Percentiles rank a stretch among this genome's conserved stretches.
phyloP scores from a whole-genome alignment of 2,113 vertebrate species.

The Ciconia stormi region DNA sequence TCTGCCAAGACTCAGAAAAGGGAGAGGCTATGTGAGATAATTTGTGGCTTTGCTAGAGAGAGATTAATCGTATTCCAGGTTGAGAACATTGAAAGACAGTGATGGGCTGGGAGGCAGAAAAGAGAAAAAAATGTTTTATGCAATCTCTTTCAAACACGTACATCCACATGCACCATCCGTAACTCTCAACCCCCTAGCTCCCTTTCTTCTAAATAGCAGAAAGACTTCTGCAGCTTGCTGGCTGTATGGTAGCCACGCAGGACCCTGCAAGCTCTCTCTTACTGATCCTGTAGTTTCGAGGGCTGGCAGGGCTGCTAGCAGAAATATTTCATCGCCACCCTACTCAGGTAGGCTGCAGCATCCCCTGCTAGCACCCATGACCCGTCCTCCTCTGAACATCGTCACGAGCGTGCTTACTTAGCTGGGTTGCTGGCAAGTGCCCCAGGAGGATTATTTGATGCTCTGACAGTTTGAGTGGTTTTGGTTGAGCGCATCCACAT shows the following conservation, averaged over 20 bases:
- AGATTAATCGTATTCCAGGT: not conserved
- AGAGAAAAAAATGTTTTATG: not conserved
- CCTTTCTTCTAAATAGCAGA: too few relatives aligned
- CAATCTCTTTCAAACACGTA: not conserved
- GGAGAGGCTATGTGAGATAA: not conserved
- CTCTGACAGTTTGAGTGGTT: not conserved
- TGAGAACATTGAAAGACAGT: not conserved
- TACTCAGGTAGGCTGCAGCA: not conserved
- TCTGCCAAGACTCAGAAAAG: not conserved
- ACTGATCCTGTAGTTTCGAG: not conserved
- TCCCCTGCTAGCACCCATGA: not conserved
- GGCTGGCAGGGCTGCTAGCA: not conserved
- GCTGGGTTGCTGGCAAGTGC: not conserved
- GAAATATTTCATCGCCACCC: not conserved
- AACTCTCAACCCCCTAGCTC: not conserved
- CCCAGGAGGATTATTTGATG: not conserved
- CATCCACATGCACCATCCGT: not conserved
- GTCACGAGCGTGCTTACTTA: accelerated
- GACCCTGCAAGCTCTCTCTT: too few relatives aligned
- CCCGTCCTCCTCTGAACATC: not conserved
- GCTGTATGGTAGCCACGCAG: accelerated
- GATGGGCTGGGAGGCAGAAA: not conserved
- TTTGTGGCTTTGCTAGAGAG: not conserved
- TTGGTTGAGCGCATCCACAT: not conserved
- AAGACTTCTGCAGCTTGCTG: too few relatives aligned